Evolutionary conservation across 2,113 vertebrate genomes (phyloP).

Genomic region (Peromyscus californicus): DNA sequence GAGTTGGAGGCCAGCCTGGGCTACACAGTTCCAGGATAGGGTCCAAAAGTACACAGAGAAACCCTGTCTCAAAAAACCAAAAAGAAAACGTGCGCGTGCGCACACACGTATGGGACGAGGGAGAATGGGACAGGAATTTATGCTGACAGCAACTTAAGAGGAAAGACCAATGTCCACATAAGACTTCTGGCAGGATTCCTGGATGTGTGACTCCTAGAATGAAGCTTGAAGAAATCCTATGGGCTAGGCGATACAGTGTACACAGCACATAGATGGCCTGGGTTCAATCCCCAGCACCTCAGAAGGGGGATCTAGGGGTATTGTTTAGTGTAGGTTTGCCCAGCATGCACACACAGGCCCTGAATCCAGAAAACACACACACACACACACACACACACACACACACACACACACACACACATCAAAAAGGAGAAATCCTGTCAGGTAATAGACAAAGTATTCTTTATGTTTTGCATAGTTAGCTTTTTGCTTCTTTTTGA

Average conservation of each 20-base stretch:
- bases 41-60: no score
- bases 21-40: no score
- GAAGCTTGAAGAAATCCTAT: neutral
- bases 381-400: neutral
- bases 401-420: neutral
- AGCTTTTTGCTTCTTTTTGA: slow-evolving; percentile 1
- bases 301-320: neutral
- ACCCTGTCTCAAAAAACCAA: no score
- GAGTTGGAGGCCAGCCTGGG: no score
- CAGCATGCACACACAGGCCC: neutral
- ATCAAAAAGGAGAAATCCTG: neutral
- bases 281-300: neutral
- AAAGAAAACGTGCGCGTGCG: no score
- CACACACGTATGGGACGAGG: neutral
- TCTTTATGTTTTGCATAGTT: slow-evolving; percentile 1
- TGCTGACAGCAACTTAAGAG: neutral
- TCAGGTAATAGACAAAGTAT: neutral
- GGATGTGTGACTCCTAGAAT: neutral
- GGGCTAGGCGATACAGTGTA: neutral
- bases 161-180: neutral
- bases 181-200: neutral
- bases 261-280: neutral
- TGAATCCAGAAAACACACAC: neutral
- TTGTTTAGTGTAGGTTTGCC: neutral
- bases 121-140: neutral